Evolutionary conservation across 2,888 invertebrate species (phyloP), one percentile per base, ranked within the genome.

Genomic region (Palloptera scutellata): DNA sequence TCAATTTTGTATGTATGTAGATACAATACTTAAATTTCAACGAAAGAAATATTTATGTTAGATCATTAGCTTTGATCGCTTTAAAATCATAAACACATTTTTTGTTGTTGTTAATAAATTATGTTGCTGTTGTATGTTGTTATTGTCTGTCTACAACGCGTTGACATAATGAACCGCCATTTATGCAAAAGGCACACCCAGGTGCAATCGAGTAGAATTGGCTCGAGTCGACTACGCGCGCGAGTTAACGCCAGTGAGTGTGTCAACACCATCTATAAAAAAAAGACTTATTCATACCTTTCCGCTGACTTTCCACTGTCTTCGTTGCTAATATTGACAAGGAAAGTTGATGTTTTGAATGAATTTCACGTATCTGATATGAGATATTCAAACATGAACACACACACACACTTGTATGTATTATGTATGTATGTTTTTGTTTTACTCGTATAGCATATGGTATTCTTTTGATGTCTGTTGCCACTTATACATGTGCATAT

Each of bases 311-410:
- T 45, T 8, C 15, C 48, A 15, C 48, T 5, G n/a, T n/a, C 6
- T 48, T 11, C n/a, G 12, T 48, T 40, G 41, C 58, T 55, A 13
- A 19, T 30, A 45, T 12, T 54, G 17, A 42, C 61, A 10, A 64
- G 10, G 13, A 17, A 12, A 62, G 13, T 42, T 4, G 12, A 58
- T 73, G 67, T 68, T 78, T 79, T 62, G 72, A 61, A 77, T 77
- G 80, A 72, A 75, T 67, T 73, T 73, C 80, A 77, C 77, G 77
- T 77, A 79, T 65, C 65, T 58, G 64, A 78, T 78, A 77, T 79
- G 79, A n/a, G n/a, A n/a, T n/a, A n/a, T n/a, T n/a, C n/a, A n/a
- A n/a, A n/a, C n/a, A n/a, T n/a, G n/a, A n/a, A n/a, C n/a, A 79
- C 64, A 67, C 72, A 73, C 15, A 13, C 55, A 53, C 62, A 15